phyloP scores from a whole-genome alignment of 2,888 invertebrate species.

The Harpalus rufipes region DNA sequence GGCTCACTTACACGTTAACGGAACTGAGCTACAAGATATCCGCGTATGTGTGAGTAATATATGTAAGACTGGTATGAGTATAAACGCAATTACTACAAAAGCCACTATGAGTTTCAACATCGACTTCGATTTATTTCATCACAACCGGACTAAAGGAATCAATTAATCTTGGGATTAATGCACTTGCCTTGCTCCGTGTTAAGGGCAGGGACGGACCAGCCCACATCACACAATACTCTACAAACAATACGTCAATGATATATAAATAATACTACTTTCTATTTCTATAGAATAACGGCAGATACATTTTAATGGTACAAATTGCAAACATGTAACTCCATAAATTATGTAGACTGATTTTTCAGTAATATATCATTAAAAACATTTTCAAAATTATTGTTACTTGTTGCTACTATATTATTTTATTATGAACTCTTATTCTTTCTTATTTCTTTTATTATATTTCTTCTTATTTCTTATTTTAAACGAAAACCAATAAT shows the following conservation, averaged over 20 bases:
- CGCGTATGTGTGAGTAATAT: constrained; percentile 11
- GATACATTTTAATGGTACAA: background rate
- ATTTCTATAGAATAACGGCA: background rate
- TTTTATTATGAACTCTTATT: no score
- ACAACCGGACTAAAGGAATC: constrained; percentile 69
- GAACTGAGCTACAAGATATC: constrained; percentile 1
- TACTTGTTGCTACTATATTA: no score
- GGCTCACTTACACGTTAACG: constrained; percentile 38
- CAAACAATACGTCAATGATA: background rate
- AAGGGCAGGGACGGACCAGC: constrained; percentile 18
- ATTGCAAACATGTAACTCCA: background rate
- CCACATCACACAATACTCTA: background rate
- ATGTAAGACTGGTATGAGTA: constrained; percentile 50
- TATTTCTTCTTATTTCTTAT: no score
- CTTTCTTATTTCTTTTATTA: no score
- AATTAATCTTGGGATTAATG: constrained; percentile 71
- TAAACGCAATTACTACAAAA: constrained; percentile 66
- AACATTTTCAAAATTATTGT: background rate
- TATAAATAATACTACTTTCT: background rate
- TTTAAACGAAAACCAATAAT: no score
- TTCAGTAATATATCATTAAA: background rate
- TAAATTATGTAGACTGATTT: background rate
- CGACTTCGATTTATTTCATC: constrained; percentile 68
- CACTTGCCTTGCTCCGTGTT: constrained; percentile 67
- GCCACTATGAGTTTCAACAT: constrained; percentile 68